Base-by-base conservation (phyloP, 2,113 vertebrate species). In the Pterocles burchelli region DNA sequence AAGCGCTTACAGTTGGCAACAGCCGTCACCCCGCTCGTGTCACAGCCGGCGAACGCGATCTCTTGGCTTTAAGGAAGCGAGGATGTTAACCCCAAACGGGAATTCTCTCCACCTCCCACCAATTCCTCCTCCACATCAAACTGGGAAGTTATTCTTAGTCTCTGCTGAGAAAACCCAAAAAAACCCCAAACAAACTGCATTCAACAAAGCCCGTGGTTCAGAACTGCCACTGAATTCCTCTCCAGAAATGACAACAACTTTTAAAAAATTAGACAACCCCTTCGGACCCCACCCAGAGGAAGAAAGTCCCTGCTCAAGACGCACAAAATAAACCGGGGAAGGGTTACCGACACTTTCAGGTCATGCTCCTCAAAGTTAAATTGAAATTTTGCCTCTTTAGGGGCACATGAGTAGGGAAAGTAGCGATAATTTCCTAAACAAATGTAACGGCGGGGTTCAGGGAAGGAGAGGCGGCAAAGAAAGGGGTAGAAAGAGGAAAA, bases 361-460 rank as follows among this genome's bases (percentile, higher is more conserved):
- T 10, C 9, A 22, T 6, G 1, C 21, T 79, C 26, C n/a, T 26
- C 19, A 14, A 25, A 0, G 2, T 9, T 3, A 21, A 28, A 26
- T 2, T 6, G 20, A 38, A 24, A 59, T 0, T 13, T 1, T 4
- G 66, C 8, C 49, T 33, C 49, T 33, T 51, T 2, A 4, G 55
- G 29, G 43, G 72, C 52, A 54, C 19, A 38, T 3, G 33, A 55
- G 17, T 33, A 8, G 51, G 59, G 70, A 70, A 15, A 38, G 48
- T 8, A 17, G n/a, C 0, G 26, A 4, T n/a, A 26, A 18, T 20
- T 68, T 28, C 25, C 2, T 3, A 2, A 28, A 48, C n/a, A 33
- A 43, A 31, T 11, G 3, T 1, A 62, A 15, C 0, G 3, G 15
- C 0, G 17, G 29, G 43, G 26, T 2, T 18, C 0, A 0, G 49